Evolutionary conservation across 2,888 invertebrate species (phyloP).

Genomic region (Andrena bucephala): DNA sequence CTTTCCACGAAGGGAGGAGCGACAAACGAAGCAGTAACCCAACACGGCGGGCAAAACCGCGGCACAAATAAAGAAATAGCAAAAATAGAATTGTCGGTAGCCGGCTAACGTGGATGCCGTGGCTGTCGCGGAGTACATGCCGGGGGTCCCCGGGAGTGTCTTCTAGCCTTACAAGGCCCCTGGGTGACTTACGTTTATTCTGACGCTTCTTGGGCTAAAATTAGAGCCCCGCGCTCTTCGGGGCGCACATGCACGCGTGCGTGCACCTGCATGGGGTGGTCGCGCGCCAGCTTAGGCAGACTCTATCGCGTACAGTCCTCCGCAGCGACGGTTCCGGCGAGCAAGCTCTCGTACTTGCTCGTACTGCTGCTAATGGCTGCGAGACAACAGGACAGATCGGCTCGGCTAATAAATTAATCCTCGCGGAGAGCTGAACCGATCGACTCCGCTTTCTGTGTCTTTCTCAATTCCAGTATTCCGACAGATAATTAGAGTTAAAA

Average conservation of each 20-base stretch:
- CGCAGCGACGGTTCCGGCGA: background rate
- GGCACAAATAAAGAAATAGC: constrained; percentile 77
- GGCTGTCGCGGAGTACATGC: constrained; percentile 47
- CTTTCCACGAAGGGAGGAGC: constrained; percentile 25
- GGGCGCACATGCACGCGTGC: constrained; percentile 28
- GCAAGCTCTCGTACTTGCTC: too few relatives aligned
- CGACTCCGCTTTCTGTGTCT: too few relatives aligned
- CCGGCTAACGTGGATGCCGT: constrained; percentile 53
- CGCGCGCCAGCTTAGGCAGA: constrained; percentile 34
- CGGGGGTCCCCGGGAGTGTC: constrained; percentile 66
- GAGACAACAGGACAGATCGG: too few relatives aligned
- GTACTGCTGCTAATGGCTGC: too few relatives aligned
- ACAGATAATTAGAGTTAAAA: too few relatives aligned
- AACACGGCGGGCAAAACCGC: constrained; percentile 66
- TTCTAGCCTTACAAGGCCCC: constrained; percentile 77
- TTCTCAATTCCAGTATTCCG: too few relatives aligned
- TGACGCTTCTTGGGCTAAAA: constrained; percentile 59
- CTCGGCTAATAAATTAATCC: too few relatives aligned
- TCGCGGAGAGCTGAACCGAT: too few relatives aligned
- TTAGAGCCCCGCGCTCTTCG: constrained; percentile 49
- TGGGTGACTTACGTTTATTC: constrained; percentile 62
- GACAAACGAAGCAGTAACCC: constrained; percentile 49
- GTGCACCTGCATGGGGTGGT: constrained; percentile 59
- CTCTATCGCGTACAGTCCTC: constrained; percentile 3
- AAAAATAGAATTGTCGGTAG: constrained; percentile 75